Evolutionary conservation across 2,797 vertebrate genomes (phyloP).

Genomic region (Sarcophilus harrisii): DNA sequence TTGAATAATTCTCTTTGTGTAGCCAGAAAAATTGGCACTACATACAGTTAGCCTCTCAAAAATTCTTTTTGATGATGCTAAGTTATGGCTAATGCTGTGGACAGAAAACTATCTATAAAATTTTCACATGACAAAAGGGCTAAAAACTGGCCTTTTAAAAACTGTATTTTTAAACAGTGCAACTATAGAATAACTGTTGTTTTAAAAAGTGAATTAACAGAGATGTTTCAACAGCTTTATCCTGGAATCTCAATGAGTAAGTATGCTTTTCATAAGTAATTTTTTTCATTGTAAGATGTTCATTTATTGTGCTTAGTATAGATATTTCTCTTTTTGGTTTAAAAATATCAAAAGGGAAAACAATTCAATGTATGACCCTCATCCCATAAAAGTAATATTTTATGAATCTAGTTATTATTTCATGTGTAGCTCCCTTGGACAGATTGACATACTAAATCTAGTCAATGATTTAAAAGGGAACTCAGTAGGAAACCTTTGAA

Average conservation of each 20-base stretch:
- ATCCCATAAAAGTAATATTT: constrained; percentile 53
- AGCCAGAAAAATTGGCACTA: constrained; percentile 58
- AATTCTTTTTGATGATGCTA: constrained; percentile 75
- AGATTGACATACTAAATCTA: constrained; percentile 40
- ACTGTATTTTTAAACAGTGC: neutral
- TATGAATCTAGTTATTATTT: constrained; percentile 65
- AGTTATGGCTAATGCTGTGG: constrained; percentile 35
- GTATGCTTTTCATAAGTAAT: constrained; percentile 1
- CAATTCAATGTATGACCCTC: neutral
- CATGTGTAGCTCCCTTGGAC: constrained; percentile 46
- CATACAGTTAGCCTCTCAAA: constrained; percentile 62
- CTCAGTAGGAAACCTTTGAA: constrained; percentile 36
- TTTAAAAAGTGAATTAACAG: constrained; percentile 45
- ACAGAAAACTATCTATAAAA: constrained; percentile 46
- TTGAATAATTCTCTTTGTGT: constrained; percentile 77
- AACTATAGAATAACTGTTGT: neutral
- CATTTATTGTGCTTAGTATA: neutral
- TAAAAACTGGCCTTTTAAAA: constrained; percentile 55
- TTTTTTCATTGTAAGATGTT: neutral
- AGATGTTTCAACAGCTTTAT: constrained; percentile 3
- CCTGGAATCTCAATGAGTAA: constrained; percentile 26
- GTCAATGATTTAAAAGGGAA: constrained; percentile 35
- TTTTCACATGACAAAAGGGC: constrained; percentile 54
- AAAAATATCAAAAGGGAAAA: constrained; percentile 63
- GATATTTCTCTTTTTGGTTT: neutral